Evolutionary conservation across 2,113 vertebrate species (phyloP).

Genomic region (Dicentrarchus labrax): DNA sequence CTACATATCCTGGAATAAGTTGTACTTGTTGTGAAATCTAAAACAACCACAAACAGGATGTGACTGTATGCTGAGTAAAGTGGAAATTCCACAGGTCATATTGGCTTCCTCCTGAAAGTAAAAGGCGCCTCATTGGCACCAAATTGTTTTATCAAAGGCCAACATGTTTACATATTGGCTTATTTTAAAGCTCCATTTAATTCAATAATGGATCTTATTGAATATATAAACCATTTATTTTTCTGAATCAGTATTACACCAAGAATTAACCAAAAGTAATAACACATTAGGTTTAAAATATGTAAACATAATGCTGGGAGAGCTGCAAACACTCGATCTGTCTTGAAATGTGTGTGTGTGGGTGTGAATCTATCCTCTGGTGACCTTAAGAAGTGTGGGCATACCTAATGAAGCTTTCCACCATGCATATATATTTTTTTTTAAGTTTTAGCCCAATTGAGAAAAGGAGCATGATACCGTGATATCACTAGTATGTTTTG

Average conservation of each 20-base stretch:
- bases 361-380: conserved; percentile 46
- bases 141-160: not conserved
- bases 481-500: not conserved
- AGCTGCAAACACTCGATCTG: conserved; percentile 24
- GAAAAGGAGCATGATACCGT: not conserved
- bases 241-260: not conserved
- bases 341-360: conserved; percentile 33
- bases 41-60: conserved; percentile 38
- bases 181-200: not conserved
- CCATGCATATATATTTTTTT: conserved; percentile 12
- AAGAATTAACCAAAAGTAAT: not conserved
- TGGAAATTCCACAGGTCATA: conserved; percentile 36
- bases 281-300: not conserved
- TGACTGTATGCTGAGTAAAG: not conserved
- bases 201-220: not conserved
- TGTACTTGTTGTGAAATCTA: not conserved
- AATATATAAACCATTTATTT: not conserved
- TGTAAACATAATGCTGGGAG: not conserved
- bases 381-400: conserved; percentile 55
- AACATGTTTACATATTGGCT: not conserved
- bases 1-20: conserved; percentile 1
- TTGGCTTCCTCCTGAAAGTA: not conserved
- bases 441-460: not conserved
- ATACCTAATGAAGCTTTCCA: conserved; percentile 4
- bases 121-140: not conserved